A percentile compares a stretch with the other conserved stretches of the same genome.
Evolutionary conservation across 2,113 vertebrate genomes (phyloP).

Genomic region (Bubalus kerabau): DNA sequence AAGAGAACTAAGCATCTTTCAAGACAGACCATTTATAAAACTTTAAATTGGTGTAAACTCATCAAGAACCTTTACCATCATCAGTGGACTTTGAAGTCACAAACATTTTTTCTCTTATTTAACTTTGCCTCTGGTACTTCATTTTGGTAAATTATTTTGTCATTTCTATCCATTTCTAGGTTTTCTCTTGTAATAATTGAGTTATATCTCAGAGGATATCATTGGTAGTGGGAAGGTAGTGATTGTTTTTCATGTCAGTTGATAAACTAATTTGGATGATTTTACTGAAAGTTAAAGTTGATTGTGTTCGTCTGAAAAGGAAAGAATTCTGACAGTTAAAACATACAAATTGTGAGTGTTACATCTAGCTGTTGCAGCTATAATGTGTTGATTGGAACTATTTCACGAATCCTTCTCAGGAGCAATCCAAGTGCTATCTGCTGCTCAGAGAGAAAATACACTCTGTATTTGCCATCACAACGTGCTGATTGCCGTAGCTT

Average conservation of each 20-base stretch:
- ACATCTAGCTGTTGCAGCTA: constrained; percentile 26
- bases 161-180: not conserved
- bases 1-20: not conserved
- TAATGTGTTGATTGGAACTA: constrained; percentile 21
- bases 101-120: not conserved
- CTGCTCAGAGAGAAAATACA: constrained; percentile 57
- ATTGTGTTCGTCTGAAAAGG: constrained; percentile 42
- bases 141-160: constrained; percentile 32
- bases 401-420: constrained; percentile 44
- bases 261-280: constrained; percentile 63
- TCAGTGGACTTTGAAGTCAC: not conserved
- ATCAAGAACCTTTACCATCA: not conserved
- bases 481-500: constrained; percentile 58
- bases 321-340: constrained; percentile 31
- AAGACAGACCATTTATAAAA: not conserved
- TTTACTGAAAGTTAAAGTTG: constrained; percentile 55
- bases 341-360: constrained; percentile 14
- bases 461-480: constrained; percentile 69
- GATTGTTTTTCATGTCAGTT: constrained; percentile 13
- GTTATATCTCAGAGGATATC: not conserved
- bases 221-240: not conserved
- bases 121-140: not conserved
- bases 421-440: constrained; percentile 33
- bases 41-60: not conserved
- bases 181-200: constrained; percentile 11